Conservation (phyloP, 2,113 vertebrate species). For the Anthoscopus minutus region DNA sequence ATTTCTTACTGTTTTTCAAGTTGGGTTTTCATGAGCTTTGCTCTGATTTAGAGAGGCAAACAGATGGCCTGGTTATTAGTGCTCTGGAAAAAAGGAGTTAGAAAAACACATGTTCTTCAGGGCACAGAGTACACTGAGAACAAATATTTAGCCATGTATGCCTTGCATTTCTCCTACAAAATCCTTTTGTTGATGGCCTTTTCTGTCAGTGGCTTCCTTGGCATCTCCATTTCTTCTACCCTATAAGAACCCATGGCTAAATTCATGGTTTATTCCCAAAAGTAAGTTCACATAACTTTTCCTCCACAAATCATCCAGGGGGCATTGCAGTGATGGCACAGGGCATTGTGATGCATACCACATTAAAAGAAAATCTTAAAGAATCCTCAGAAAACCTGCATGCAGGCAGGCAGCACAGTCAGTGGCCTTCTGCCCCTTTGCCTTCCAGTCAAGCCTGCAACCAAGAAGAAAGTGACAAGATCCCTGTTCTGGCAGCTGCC, state of each 20-base stretch:
- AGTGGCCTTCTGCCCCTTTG: neutral
- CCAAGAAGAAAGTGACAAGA: neutral
- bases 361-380: neutral
- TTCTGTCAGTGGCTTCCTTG: neutral
- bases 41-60: constrained; percentile 44
- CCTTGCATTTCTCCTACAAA: neutral
- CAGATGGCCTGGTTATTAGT: constrained; percentile 50
- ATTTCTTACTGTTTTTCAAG: constrained; percentile 51
- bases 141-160: constrained; percentile 26
- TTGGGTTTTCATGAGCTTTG: constrained; percentile 27
- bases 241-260: neutral
- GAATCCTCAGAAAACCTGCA: neutral
- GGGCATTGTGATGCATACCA: neutral
- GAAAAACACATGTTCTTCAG: constrained; percentile 18
- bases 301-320: neutral
- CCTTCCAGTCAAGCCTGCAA: neutral
- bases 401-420: neutral
- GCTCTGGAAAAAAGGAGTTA: constrained; percentile 12
- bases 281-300: neutral
- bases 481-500: neutral
- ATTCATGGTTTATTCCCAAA: neutral
- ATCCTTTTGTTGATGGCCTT: neutral
- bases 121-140: neutral
- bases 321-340: neutral
- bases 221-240: neutral